These are phyloP conservation scores for Cossypha caffra DNA, from an alignment of 2,797 vertebrate species.

Conservation along the genomic window DNA sequence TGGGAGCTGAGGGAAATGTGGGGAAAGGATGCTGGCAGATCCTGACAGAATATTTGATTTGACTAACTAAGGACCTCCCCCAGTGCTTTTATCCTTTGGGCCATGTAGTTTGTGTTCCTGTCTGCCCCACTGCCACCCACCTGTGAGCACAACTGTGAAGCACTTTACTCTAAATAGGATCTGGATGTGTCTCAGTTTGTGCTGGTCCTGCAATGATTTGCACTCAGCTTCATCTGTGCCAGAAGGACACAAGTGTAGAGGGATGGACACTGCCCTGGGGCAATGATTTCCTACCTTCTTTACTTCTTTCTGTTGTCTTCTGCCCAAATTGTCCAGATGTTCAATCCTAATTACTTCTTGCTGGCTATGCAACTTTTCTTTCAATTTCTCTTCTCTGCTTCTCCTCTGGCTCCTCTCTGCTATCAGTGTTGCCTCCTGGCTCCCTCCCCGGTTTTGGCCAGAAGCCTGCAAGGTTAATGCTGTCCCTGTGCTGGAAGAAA, in stretches of 20 bases:
- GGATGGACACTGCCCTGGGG: not conserved
- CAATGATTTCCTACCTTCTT: not conserved
- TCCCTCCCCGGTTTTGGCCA: not conserved
- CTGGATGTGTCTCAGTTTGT: not conserved
- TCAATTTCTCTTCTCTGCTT: not conserved
- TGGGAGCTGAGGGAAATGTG: not conserved
- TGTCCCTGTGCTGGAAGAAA: not conserved
- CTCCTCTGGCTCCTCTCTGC: not conserved
- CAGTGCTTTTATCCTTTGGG: not conserved
- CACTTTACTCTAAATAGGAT: not conserved
- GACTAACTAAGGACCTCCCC: not conserved
- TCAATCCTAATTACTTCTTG: not conserved
- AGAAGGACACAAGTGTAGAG: not conserved
- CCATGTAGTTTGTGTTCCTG: not conserved
- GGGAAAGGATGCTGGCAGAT: slow-evolving; percentile 8
- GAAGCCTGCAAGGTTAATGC: not conserved
- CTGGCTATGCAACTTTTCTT: not conserved
- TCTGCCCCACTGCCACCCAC: not conserved
- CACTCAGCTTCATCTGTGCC: not conserved
- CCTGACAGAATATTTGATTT: not conserved
- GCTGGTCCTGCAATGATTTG: not conserved
- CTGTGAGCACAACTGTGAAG: not conserved
- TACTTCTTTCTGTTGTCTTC: not conserved
- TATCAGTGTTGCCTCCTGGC: not conserved
- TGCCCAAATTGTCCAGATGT: not conserved